phyloP scores from a whole-genome alignment of 2,888 invertebrate species.

The Agrilus biguttatus region DNA sequence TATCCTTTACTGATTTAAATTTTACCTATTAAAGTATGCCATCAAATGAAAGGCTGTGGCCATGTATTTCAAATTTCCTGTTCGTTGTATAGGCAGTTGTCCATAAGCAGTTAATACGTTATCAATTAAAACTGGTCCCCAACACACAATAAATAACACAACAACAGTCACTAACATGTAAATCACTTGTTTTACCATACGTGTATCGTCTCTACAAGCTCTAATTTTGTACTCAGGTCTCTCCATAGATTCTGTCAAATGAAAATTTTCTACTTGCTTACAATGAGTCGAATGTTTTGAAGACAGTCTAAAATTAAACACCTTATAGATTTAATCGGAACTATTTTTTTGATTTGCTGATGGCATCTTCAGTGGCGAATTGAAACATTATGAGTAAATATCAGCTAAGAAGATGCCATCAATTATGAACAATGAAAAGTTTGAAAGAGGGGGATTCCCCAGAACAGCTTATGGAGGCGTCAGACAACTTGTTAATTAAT shows the following conservation, averaged over 20 bases:
- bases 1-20: neutral
- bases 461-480: too few species aligned
- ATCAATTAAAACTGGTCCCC: conserved; percentile 51
- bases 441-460: too few species aligned
- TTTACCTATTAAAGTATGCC: conserved; percentile 53
- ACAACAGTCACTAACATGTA: conserved; percentile 60
- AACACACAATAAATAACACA: conserved; percentile 51
- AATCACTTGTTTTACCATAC: conserved; percentile 43
- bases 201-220: conserved; percentile 17
- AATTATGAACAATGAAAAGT: too few species aligned
- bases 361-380: too few species aligned
- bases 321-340: too few species aligned
- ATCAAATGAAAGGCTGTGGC: conserved; percentile 46
- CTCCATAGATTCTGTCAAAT: conserved; percentile 8
- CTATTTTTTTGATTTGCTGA: too few species aligned
- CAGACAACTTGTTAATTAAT: too few species aligned
- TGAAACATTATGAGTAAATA: too few species aligned
- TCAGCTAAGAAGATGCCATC: too few species aligned
- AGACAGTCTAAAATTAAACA: conserved; percentile 4
- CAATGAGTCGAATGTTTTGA: conserved; percentile 9
- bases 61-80: conserved; percentile 41
- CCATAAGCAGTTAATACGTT: conserved; percentile 49
- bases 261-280: conserved; percentile 10
- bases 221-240: conserved; percentile 3
- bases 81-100: conserved; percentile 34